Evolutionary conservation across 2,113 vertebrate genomes (phyloP).

Genomic region (Charina bottae): DNA sequence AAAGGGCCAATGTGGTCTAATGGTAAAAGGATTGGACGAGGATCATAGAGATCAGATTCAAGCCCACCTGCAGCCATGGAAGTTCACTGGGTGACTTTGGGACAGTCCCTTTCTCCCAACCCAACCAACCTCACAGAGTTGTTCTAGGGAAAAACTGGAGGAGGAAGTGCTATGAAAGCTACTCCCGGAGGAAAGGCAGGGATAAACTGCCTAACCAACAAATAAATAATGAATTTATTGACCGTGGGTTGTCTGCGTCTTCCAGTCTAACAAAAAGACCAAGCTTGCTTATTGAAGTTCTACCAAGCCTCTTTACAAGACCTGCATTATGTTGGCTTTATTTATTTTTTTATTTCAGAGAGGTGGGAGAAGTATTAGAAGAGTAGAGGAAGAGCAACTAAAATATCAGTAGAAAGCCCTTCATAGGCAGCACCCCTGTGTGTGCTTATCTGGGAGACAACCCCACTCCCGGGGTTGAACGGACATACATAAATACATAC

Average conservation of each 20-base stretch:
- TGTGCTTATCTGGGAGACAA: not conserved
- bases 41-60: not conserved
- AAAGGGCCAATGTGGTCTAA: not conserved
- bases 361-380: not conserved
- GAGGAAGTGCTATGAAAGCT: not conserved
- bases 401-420: slow-evolving; percentile 1
- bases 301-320: not conserved
- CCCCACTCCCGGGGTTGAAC: not conserved
- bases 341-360: not conserved
- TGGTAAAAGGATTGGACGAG: not conserved
- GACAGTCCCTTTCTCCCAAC: not conserved
- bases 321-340: not conserved
- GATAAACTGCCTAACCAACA: not conserved
- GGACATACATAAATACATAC: not conserved
- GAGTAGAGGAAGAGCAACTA: not conserved
- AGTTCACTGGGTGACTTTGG: not conserved
- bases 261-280: not conserved
- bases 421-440: not conserved
- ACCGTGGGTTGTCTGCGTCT: too few relatives aligned
- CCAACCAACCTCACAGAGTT: not conserved
- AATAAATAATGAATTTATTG: not conserved
- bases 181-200: not conserved
- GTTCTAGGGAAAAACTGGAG: not conserved
- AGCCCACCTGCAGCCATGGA: not conserved
- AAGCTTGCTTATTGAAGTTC: not conserved